Conservation (phyloP, 2,888 invertebrate genomes). For the Volucella inflata region DNA sequence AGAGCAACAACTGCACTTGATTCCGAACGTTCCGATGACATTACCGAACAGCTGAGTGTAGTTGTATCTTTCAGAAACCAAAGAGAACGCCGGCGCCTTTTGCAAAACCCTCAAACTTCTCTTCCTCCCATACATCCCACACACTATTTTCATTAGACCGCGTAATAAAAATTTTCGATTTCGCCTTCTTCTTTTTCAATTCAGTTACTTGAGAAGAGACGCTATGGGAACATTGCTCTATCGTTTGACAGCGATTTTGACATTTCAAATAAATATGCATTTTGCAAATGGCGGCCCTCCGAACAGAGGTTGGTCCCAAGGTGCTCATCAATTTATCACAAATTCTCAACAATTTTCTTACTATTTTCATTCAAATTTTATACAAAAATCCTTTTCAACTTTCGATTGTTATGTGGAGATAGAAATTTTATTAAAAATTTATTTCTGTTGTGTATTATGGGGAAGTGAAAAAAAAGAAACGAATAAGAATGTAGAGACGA, state of each 20-base stretch:
- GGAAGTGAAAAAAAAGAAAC: not conserved
- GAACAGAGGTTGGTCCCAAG: constrained; percentile 62
- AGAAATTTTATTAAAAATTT: not conserved
- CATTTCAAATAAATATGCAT: constrained; percentile 71
- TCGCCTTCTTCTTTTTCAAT: constrained; percentile 74
- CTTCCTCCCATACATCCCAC: constrained; percentile 41
- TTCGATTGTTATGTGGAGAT: not conserved
- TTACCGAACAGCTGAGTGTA: constrained; percentile 62
- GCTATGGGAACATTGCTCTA: constrained; percentile 75
- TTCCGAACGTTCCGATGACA: constrained; percentile 58
- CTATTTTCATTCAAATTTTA: constrained; percentile 19
- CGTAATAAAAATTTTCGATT: constrained; percentile 71
- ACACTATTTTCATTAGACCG: constrained; percentile 23
- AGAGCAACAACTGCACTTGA: constrained; percentile 1
- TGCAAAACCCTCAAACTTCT: constrained; percentile 25
- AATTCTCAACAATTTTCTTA: constrained; percentile 23
- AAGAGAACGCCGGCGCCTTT: constrained; percentile 71
- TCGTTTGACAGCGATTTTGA: constrained; percentile 73
- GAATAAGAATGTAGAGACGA: too few species aligned
- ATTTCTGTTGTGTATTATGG: constrained; percentile 1
- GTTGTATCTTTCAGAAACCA: constrained; percentile 35
- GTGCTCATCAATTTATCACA: constrained; percentile 40
- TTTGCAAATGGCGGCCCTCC: constrained; percentile 75
- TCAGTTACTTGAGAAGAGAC: constrained; percentile 75
- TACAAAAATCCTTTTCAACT: constrained; percentile 13